Base-by-base conservation (phyloP, 2,888 invertebrate genomes). In the Machimus atricapillus region DNA sequence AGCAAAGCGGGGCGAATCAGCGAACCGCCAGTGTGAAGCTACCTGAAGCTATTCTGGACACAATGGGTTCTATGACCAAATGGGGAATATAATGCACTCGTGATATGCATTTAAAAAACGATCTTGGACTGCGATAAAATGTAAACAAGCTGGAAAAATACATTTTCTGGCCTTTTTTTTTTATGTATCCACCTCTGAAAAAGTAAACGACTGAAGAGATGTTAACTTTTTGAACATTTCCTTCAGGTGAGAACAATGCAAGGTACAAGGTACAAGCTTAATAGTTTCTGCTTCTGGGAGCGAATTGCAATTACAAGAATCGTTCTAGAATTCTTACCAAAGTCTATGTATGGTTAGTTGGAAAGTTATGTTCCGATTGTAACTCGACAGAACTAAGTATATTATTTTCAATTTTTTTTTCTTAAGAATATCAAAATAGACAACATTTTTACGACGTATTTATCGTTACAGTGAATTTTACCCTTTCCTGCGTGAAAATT, bases 21-120 rank as follows among this genome's bases (percentile, higher is more conserved):
- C 40, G 27, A 31, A 34, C 81, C 52, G 27, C 40, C 66, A 66
- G 23, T 12, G 12, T 43, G 40, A 7, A 81, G 27, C 79, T 46
- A 43, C 52, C 43, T 34, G 14, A 34, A 27, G 52, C 56, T 56
- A 81, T 37, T 81, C 81, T 81, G 81, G 81, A 56, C 81, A 66
- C 66, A 81, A 81, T 81, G 34, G 52, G 31, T 34, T 52, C 81
- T 34, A 81, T 56, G 81, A 56, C 81, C 81, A 81, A 81, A 81
- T 81, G 56, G 81, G 37, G 81, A 81, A 52, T 34, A 81, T 81
- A 81, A 81, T 81, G 81, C 81, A 56, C 56, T 81, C 81, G 81
- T 81, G 81, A 81, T 81, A 81, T 81, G 81, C 79, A 56, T 81
- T 79, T 56, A 81, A 81, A 81, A 81, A 46, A 16, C 56, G 52